Base-by-base conservation (phyloP, 2,888 invertebrate genomes). In the Anthoptus insignis region DNA sequence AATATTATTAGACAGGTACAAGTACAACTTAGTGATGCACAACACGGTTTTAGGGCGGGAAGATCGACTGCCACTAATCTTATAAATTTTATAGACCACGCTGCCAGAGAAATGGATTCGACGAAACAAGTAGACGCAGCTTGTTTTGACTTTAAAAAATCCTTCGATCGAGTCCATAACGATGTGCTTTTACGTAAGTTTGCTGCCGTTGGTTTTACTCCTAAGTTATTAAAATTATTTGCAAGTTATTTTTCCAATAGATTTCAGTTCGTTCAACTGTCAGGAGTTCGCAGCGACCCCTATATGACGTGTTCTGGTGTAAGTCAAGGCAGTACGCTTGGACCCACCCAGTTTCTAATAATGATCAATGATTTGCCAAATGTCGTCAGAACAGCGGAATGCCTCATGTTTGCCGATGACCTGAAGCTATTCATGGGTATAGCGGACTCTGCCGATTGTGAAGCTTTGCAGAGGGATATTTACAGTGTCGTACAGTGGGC, bases 281-380 rank as follows among this genome's bases (percentile, higher is more conserved):
- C 34, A 14, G 19, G 49, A 0, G 11, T 27, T 21, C 21, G 53
- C 0, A 54, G 54, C 8, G 11, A 49, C 16, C 29, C 13, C 0
- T 54, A 65, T 54, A n/a, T 29, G 9, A 56, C 56, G 7, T n/a
- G n/a, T 9, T 56, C 56, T 16, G 56, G 56, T 39, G 42, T 56
- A 14, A 56, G 16, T 21, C 56, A 56, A 7, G 56, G 56, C 5
- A 56, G 56, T 21, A 56, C 16, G 9, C 24, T 66, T 5, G 45
- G 49, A 4, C 54, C 60, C 24, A 54, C 59, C 8, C 59, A 52
- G 13, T 66, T 66, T 21, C 45, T 66, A 9, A 52, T 63, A 7
- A 63, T 66, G 63, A 59, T 66, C 1, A 58, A 63, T 39, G 66
- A 66, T 21, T 58, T 61, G 24, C 66, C 61, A 9, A 53, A 53